Conservation (phyloP, 1,140 invertebrate genomes). For the Leptoteleia sp. region DNA sequence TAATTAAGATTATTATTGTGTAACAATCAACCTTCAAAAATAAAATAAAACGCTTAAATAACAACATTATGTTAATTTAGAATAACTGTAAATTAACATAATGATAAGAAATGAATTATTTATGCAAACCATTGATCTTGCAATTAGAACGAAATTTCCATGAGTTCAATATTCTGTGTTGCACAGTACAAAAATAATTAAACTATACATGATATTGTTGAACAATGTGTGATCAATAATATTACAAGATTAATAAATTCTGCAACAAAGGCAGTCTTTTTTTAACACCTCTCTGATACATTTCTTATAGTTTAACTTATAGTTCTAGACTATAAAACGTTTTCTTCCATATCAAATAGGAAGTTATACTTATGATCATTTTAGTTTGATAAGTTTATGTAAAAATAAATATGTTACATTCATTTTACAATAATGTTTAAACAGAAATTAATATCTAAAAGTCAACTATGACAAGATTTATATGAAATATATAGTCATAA, state of each 20-base stretch:
- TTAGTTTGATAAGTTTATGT: background rate
- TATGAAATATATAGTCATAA: too few relatives aligned
- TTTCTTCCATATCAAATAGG: constrained; percentile 12
- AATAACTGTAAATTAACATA: constrained; percentile 4
- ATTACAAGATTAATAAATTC: constrained; percentile 25
- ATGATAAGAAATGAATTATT: background rate
- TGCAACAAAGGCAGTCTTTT: constrained; percentile 7
- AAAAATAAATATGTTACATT: constrained; percentile 2
- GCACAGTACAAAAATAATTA: background rate
- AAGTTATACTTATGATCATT: constrained; percentile 10
- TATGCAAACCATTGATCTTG: background rate
- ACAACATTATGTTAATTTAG: too few relatives aligned
- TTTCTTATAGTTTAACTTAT: constrained; percentile 25
- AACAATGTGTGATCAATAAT: constrained; percentile 7
- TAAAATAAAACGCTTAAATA: background rate
- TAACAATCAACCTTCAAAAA: too few relatives aligned
- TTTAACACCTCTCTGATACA: background rate
- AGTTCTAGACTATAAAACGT: too few relatives aligned
- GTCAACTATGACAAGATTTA: too few relatives aligned
- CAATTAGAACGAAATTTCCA: constrained; percentile 14
- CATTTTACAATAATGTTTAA: background rate
- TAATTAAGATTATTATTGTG: too few relatives aligned
- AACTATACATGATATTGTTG: background rate
- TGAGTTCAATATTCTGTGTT: constrained; percentile 4
- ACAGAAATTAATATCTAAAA: background rate